Base-by-base conservation (phyloP, 2,888 invertebrate species). In the Endomychus coccineus region DNA sequence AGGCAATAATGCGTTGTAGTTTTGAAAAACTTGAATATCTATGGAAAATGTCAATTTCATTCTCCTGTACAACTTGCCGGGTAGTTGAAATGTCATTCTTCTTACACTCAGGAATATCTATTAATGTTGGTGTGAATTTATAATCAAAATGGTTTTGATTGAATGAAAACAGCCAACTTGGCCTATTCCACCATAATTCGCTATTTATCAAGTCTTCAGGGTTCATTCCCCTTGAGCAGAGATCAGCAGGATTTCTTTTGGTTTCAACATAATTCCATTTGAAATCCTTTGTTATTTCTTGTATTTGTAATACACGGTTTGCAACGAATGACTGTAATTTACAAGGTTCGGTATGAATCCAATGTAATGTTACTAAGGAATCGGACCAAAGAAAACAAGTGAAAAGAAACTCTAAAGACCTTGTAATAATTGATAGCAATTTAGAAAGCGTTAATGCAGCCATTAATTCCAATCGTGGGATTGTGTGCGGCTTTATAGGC, bases 181-280 rank as follows among this genome's bases (percentile, higher is more conserved):
- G 33, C 2, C 23, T 33, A 4, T 28, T 3, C 25, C 31, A 40
- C 33, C 38, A 40, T 7, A 32, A 33, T 27, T 6, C 7, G 11
- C 21, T 24, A n/a, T 24, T 13, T 9, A n/a, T n/a, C 11, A 24
- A 22, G 3, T 40, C 7, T 3, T 13, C 23, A 1, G 32, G 13
- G 14, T 9, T 17, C 9, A 19, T 10, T 12, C 40, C 40, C 6
- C 40, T n/a, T 3, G 36, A 36, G 9, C 22, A 16, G 7, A 38
- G 7, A 17, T 41, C 40, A 3, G 40, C 43, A 1, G 43, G 31
- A 16, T 41, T 43, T 9, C 37, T 23, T 21, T 21, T 16, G 2
- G 27, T 32, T 5, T 11, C 12, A 11, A 43, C 32, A 15, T 44
- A 34, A n/a, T 33, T 15, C 44, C 44, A 42, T 10, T 35, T 21